A percentile compares a stretch with the other conserved stretches of the same genome.
Conservation (phyloP, 2,888 invertebrate genomes). For the Orgyia antiqua region DNA sequence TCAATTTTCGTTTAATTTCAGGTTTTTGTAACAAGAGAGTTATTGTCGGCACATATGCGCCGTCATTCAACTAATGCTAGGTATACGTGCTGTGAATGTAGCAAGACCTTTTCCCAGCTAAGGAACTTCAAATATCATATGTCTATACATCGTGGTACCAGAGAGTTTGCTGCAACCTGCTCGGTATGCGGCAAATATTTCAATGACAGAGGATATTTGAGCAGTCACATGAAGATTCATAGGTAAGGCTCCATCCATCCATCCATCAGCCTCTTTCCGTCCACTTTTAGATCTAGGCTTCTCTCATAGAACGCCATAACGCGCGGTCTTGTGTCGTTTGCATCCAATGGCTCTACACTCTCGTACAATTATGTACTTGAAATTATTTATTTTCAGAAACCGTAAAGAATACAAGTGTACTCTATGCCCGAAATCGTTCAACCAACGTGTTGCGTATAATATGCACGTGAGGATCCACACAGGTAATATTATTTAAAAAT, state of each 20-base stretch:
- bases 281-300: too few species aligned
- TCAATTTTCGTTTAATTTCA: too few species aligned
- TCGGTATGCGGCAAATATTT: conserved; percentile 86
- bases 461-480: conserved; percentile 92
- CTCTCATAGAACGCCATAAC: too few species aligned
- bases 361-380: too few species aligned
- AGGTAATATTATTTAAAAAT: conserved; percentile 62
- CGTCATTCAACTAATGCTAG: conserved; percentile 60
- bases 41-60: conserved; percentile 36
- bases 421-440: conserved; percentile 89
- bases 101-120: conserved; percentile 89
- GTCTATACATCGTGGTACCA: conserved; percentile 89
- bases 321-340: too few species aligned
- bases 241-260: conserved; percentile 66
- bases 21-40: conserved; percentile 42
- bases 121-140: conserved; percentile 91
- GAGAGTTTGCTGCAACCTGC: conserved; percentile 86
- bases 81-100: conserved; percentile 85
- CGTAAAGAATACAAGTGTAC: conserved; percentile 89
- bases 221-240: conserved; percentile 92
- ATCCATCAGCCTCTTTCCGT: too few species aligned
- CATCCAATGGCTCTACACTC: too few species aligned
- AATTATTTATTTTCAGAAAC: conserved; percentile 69
- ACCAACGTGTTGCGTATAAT: conserved; percentile 91
- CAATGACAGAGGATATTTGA: conserved; percentile 89